phyloP scores from a whole-genome alignment of 1,140 invertebrate genomes.

The Bombus picipes region DNA sequence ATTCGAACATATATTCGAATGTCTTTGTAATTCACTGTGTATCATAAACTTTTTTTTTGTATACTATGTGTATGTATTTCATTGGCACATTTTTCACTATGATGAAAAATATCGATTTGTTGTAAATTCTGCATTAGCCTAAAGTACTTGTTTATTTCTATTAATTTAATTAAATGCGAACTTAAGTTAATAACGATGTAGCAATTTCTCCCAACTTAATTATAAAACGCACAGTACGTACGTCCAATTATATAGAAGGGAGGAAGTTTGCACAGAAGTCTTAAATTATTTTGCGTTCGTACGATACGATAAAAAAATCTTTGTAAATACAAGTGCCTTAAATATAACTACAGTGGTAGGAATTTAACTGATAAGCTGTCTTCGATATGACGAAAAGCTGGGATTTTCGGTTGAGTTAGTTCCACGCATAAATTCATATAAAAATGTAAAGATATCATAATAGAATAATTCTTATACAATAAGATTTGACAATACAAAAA shows the following conservation, averaged over 20 bases:
- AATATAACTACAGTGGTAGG: constrained; percentile 48
- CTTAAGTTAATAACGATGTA: not conserved
- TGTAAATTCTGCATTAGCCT: constrained; percentile 28
- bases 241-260: not conserved
- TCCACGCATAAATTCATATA: not conserved
- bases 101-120: constrained; percentile 8
- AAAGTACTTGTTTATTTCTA: constrained; percentile 31
- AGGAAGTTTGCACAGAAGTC: not conserved
- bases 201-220: not conserved
- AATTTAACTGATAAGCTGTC: not conserved
- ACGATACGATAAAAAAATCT: not conserved
- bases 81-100: constrained; percentile 3
- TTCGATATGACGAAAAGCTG: not conserved
- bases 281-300: constrained; percentile 30
- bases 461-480: not conserved
- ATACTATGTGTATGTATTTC: constrained; percentile 4
- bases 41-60: constrained; percentile 7
- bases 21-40: constrained; percentile 8
- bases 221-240: not conserved
- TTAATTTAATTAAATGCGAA: constrained; percentile 23
- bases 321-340: constrained; percentile 79
- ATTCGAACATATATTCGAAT: not conserved
- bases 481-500: not conserved
- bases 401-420: not conserved
- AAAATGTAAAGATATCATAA: not conserved